Conservation (phyloP, 1,140 invertebrate species). For the Drosophila ironensis region DNA sequence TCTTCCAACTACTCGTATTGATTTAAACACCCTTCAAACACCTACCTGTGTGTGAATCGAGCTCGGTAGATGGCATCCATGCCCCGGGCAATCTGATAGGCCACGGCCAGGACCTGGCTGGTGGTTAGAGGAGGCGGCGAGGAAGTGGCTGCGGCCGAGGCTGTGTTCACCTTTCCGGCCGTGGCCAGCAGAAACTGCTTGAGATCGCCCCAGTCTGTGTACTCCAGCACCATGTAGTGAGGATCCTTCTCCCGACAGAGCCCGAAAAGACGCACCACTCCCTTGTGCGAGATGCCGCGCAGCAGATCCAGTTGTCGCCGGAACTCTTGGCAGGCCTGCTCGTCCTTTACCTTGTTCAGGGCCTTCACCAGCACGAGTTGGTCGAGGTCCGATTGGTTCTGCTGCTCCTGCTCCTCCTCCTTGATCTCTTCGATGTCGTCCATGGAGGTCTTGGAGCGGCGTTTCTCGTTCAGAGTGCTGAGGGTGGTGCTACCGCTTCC, state of each 20-base stretch:
- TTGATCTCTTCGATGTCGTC: constrained; percentile 81
- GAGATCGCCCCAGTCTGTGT: constrained; percentile 97
- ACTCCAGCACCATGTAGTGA: constrained; percentile 94
- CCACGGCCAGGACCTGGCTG: constrained; percentile 88
- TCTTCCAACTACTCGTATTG: no score
- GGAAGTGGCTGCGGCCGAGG: constrained; percentile 52
- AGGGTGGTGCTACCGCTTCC: constrained; percentile 64
- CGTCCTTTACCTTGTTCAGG: constrained; percentile 86
- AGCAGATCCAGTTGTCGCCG: constrained; percentile 93
- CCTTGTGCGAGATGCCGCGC: constrained; percentile 89
- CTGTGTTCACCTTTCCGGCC: constrained; percentile 73
- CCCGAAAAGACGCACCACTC: constrained; percentile 90
- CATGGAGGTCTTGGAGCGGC: constrained; percentile 76
- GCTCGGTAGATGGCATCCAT: constrained; percentile 88
- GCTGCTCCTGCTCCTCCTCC: constrained; percentile 67
- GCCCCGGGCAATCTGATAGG: constrained; percentile 91
- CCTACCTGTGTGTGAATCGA: constrained; percentile 75
- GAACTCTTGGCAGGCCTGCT: constrained; percentile 90
- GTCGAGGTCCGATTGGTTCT: constrained; percentile 42
- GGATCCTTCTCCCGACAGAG: constrained; percentile 92
- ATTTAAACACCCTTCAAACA: not conserved
- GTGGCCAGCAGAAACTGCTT: constrained; percentile 96
- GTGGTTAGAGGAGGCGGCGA: constrained; percentile 86
- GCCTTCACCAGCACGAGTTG: constrained; percentile 73
- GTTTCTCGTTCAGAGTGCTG: constrained; percentile 75